These are phyloP conservation scores for Mormyrus proboscirostris DNA, from an alignment of 2,797 vertebrate genomes.

Conservation along the genomic window DNA sequence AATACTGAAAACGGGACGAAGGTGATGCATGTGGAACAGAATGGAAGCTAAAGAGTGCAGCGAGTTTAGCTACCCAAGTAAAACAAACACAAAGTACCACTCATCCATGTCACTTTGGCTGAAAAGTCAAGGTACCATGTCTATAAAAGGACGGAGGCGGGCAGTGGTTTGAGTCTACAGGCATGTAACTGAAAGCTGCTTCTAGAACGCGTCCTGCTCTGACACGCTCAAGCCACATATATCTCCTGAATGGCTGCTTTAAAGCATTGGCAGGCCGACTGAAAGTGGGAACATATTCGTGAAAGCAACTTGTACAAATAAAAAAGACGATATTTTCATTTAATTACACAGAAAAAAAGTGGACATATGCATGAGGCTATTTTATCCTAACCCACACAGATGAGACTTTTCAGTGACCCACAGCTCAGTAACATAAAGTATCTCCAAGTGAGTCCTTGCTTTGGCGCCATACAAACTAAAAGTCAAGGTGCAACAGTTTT, in stretches of 20 bases:
- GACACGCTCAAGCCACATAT: neutral
- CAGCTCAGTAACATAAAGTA: neutral
- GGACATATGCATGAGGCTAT: neutral
- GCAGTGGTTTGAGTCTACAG: neutral
- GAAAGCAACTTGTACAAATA: neutral
- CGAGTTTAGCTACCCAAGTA: neutral
- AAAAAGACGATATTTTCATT: neutral
- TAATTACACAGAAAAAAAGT: neutral
- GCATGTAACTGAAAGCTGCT: neutral
- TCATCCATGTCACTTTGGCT: constrained; percentile 4
- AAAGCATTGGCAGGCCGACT: neutral
- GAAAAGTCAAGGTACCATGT: neutral
- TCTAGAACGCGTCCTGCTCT: neutral
- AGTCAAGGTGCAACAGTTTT: neutral
- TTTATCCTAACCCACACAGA: neutral
- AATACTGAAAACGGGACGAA: neutral
- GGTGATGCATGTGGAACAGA: neutral
- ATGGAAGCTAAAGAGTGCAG: neutral
- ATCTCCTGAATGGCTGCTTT: neutral
- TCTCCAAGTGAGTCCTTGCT: neutral
- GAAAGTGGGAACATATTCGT: neutral
- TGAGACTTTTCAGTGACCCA: neutral
- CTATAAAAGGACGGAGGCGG: neutral
- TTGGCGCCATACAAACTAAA: neutral
- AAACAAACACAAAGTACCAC: neutral